Evolutionary conservation across 2,113 vertebrate genomes (phyloP), one percentile per base, ranked within the genome.

Genomic region (Aspidoscelis tigris): DNA sequence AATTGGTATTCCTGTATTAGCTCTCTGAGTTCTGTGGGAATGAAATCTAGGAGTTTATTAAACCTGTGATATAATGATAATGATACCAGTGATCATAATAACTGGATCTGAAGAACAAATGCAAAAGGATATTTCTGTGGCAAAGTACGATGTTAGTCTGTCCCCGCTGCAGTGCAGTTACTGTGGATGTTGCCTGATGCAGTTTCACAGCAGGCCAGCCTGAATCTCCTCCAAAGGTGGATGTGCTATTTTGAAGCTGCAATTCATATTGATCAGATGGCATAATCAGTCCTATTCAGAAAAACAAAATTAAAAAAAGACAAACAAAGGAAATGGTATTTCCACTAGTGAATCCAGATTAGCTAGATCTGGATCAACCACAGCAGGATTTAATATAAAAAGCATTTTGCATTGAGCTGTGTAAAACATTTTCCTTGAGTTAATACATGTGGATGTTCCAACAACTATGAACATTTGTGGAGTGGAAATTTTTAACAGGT

Each of bases 211-310:
- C 97, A 0, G 97, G 91, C 78, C 81, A 33, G 0, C 93, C 76
- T 0, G 84, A 41, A 84, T 97, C 93, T 89, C 96, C 97, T 71
- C 94, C 86, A 0, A 94, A 87, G 50, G 88, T 87, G 0, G 94
- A 87, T 33, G 96, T 26, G 47, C 93, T 93, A 94, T 98, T 98
- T 93, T 98, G 97, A 43, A 99, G 97, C 92, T 98, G 97, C 76
- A 99, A 95, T 80, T 97, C 96, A 0, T 99, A 99, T 91, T 99
- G 98, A 44, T 99, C 97, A 64, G 97, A 98, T 0, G 98, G 98
- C 98, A 98, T 98, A 1, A 75, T 83, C 58, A 99, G 91, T 76
- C 98, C 98, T 99, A 95, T 0, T 88, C 55, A 73, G 2, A 61
- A 80, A 85, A 75, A 61, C 44, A 89, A 66, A 21, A 82, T 33